These are phyloP conservation scores for Hydrolagus affinis DNA, from an alignment of 2,113 vertebrate genomes.

Conservation along the genomic window DNA sequence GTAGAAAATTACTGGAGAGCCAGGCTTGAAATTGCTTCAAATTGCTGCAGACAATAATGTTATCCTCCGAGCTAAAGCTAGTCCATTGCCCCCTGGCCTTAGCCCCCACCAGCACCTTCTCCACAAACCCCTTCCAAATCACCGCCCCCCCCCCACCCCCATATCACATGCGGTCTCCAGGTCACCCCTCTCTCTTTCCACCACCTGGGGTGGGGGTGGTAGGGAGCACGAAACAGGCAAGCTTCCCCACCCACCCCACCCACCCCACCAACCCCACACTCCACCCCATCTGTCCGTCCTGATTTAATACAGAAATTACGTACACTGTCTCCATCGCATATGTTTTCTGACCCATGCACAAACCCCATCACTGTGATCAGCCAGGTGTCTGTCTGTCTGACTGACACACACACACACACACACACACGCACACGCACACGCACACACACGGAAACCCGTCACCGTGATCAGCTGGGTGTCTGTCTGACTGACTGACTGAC, in stretches of 20 bases:
- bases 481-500: neutral
- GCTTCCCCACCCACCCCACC: neutral
- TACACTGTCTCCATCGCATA: neutral
- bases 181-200: neutral
- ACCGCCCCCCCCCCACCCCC: neutral
- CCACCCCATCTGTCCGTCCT: neutral
- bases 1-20: no score
- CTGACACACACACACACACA: neutral
- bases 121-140: constrained; percentile 29
- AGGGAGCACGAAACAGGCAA: no score
- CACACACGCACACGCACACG: neutral
- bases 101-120: no score
- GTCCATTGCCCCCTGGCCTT: no score
- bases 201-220: no score
- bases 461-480: no score
- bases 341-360: neutral
- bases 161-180: constrained; percentile 22
- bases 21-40: no score
- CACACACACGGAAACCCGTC: no score
- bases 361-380: neutral
- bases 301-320: neutral
- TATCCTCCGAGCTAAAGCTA: no score
- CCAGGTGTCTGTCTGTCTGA: no score
- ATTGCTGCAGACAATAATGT: no score
- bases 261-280: neutral